A percentile compares a stretch with the other conserved stretches of the same genome.
These are phyloP conservation scores for Mormyrus lacerda DNA, from an alignment of 2,113 vertebrate genomes.

Conservation along the genomic window DNA sequence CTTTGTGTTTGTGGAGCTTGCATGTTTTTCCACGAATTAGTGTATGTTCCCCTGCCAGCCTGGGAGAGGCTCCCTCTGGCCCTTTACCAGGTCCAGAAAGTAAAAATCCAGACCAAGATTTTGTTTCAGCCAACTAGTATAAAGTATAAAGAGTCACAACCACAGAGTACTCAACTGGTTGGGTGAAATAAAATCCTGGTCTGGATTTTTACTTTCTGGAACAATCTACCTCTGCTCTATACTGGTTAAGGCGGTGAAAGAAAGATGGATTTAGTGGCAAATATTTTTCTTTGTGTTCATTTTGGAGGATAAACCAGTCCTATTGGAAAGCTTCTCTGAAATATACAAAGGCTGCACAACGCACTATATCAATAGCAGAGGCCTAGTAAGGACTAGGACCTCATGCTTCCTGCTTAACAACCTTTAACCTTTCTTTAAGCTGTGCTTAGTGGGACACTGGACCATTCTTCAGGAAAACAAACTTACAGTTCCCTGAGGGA, in stretches of 20 bases:
- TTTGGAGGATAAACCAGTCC: background rate
- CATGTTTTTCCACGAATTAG: background rate
- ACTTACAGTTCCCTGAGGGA: background rate
- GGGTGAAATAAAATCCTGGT: background rate
- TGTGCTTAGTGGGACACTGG: background rate
- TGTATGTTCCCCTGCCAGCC: background rate
- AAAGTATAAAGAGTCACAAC: no score
- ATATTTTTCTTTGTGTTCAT: background rate
- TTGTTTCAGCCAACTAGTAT: background rate
- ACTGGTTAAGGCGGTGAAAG: background rate
- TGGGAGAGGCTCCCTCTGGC: background rate
- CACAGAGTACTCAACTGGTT: no score
- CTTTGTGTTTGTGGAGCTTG: background rate
- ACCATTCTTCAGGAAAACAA: background rate
- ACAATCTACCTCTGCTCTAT: background rate
- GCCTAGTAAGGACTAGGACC: background rate
- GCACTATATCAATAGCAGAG: background rate
- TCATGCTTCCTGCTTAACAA: background rate
- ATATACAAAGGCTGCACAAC: background rate
- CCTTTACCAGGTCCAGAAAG: background rate
- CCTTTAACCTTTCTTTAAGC: background rate
- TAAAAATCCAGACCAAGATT: background rate
- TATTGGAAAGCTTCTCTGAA: background rate
- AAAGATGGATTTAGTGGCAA: background rate
- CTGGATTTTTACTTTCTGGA: background rate